Conservation (phyloP, 2,888 invertebrate species). For the Sialis fuliginosa region DNA sequence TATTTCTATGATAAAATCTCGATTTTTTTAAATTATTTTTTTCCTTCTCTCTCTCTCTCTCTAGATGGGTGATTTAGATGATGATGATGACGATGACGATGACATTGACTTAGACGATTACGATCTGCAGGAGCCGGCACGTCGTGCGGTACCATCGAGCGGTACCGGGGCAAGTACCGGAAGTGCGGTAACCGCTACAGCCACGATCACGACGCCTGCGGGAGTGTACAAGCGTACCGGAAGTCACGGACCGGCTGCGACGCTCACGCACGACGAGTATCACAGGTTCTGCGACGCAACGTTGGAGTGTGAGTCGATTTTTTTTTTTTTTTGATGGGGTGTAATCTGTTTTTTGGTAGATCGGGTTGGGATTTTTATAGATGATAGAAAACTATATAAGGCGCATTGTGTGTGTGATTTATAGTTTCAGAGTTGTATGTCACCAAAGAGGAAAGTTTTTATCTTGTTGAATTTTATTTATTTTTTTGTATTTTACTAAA, state of each 20-base stretch:
- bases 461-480: too few relatives aligned
- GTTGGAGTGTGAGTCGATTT: constrained; percentile 51
- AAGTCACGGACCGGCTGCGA: constrained; percentile 16
- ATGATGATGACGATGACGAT: constrained; percentile 28
- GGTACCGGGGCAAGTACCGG: constrained; percentile 14
- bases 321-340: too few relatives aligned
- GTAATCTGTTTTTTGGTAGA: too few relatives aligned
- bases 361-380: too few relatives aligned
- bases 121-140: constrained; percentile 20
- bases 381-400: too few relatives aligned
- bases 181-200: constrained; percentile 15
- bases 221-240: constrained; percentile 26
- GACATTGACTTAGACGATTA: constrained; percentile 7
- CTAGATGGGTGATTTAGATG: constrained; percentile 26
- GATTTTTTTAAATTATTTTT: too few relatives aligned
- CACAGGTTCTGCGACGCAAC: constrained; percentile 64
- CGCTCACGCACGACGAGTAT: constrained; percentile 56
- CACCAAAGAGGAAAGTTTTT: too few relatives aligned
- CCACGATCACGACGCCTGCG: constrained; percentile 12
- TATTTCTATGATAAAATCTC: too few relatives aligned
- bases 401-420: too few relatives aligned
- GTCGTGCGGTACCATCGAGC: background rate
- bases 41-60: too few relatives aligned
- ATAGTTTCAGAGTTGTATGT: too few relatives aligned
- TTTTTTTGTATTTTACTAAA: too few relatives aligned